Conservation (phyloP, 2,888 invertebrate genomes). For the Cerastis rubricosa region DNA sequence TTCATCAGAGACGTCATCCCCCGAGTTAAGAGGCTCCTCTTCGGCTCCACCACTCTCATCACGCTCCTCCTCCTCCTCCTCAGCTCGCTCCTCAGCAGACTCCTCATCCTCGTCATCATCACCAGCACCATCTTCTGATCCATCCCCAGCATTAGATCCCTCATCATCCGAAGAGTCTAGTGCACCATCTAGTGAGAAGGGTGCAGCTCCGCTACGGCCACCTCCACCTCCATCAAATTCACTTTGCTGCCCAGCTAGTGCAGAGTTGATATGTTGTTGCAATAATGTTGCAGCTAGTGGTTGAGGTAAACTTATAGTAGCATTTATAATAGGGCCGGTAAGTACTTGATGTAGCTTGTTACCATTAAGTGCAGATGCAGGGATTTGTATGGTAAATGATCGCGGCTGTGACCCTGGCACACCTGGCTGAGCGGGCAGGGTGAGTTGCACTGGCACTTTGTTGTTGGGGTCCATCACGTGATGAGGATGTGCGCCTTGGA, state of each 20-base stretch:
- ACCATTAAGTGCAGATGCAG: conserved; percentile 95
- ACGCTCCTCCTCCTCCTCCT: conserved; percentile 93
- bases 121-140: conserved; percentile 93
- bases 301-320: conserved; percentile 96
- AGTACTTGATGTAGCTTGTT: conserved; percentile 93
- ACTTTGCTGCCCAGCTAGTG: conserved; percentile 90
- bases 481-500: conserved; percentile 84
- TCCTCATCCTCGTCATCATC: conserved; percentile 95
- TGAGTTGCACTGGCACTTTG: conserved; percentile 92
- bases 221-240: conserved; percentile 89
- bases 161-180: conserved; percentile 94
- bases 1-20: conserved; percentile 99
- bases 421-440: conserved; percentile 95
- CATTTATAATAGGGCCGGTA: conserved; percentile 96
- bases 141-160: conserved; percentile 91
- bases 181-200: conserved; percentile 91
- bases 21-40: conserved; percentile 98
- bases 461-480: conserved; percentile 86
- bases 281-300: conserved; percentile 95
- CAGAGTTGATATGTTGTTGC: conserved; percentile 97
- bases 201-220: conserved; percentile 85
- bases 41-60: conserved; percentile 92
- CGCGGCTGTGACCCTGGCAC: conserved; percentile 93
- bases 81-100: conserved; percentile 92
- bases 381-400: conserved; percentile 97